A percentile compares a stretch with the other conserved stretches of the same genome.
These are phyloP conservation scores for Lapara coniferarum DNA, from an alignment of 2,888 invertebrate species.

Conservation along the genomic window DNA sequence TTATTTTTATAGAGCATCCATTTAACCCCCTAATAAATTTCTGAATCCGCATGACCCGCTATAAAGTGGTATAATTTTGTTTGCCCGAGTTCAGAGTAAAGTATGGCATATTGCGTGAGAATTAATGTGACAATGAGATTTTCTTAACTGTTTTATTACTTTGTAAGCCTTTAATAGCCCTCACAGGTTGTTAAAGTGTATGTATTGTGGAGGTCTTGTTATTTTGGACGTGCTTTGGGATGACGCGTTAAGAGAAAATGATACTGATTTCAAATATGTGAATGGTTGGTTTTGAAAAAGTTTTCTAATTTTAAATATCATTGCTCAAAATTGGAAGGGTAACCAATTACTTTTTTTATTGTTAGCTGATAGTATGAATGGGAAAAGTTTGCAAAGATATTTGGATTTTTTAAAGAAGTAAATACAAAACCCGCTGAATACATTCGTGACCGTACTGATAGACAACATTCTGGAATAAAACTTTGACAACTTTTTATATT, in stretches of 20 bases:
- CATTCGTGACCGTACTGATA: too few relatives aligned
- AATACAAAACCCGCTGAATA: too few relatives aligned
- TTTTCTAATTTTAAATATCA: not conserved
- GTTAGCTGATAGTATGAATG: too few relatives aligned
- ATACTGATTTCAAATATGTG: not conserved
- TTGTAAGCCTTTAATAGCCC: conserved; percentile 17
- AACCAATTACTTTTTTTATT: too few relatives aligned
- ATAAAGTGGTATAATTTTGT: conserved; percentile 19
- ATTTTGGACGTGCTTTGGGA: not conserved
- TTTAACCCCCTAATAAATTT: not conserved
- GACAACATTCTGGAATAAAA: too few relatives aligned
- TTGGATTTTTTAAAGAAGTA: too few relatives aligned
- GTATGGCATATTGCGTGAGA: conserved; percentile 23
- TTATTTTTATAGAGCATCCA: not conserved
- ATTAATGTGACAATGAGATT: conserved; percentile 23
- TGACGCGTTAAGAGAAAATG: not conserved
- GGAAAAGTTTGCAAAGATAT: too few relatives aligned
- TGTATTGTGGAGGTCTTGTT: conserved; percentile 23
- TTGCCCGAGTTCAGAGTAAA: conserved; percentile 17
- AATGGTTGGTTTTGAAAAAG: not conserved
- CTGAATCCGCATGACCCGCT: not conserved
- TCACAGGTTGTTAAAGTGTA: conserved; percentile 25
- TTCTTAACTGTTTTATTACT: conserved; percentile 24
- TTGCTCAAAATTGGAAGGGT: not conserved
- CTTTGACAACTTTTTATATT: too few relatives aligned